Conservation (phyloP, 2,888 invertebrate species). For the Geotrupes spiniger region DNA sequence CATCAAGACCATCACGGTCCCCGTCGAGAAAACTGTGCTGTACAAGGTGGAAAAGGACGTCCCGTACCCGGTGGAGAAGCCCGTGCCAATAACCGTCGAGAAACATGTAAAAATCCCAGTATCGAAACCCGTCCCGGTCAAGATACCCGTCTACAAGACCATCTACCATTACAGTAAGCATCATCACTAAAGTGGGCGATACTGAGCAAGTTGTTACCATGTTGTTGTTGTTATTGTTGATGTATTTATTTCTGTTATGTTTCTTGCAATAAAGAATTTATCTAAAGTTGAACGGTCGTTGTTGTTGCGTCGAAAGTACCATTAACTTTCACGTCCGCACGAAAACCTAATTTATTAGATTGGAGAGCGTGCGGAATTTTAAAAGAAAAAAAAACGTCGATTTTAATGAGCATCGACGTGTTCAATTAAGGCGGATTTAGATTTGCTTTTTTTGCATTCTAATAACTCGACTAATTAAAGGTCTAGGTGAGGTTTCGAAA, state of each 20-base stretch:
- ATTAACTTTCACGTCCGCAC: too few relatives aligned
- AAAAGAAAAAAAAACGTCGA: too few relatives aligned
- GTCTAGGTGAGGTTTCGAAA: too few relatives aligned
- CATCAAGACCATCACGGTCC: constrained; percentile 65
- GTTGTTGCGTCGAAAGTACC: too few relatives aligned
- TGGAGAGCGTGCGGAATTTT: too few relatives aligned
- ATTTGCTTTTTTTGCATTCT: too few relatives aligned
- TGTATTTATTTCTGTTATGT: constrained; percentile 16
- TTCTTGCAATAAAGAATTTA: constrained; percentile 15
- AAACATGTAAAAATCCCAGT: constrained; percentile 67
- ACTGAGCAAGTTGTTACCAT: constrained; percentile 12
- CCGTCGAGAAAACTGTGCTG: constrained; percentile 70
- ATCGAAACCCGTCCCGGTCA: constrained; percentile 67
- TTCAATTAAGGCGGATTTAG: too few relatives aligned
- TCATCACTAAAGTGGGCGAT: constrained; percentile 25
- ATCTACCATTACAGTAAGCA: constrained; percentile 68
- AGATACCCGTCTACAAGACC: constrained; percentile 69
- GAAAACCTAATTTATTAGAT: too few relatives aligned
- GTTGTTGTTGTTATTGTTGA: too few relatives aligned
- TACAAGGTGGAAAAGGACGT: constrained; percentile 66
- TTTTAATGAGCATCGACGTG: too few relatives aligned
- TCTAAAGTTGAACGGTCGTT: too few relatives aligned
- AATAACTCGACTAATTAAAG: too few relatives aligned
- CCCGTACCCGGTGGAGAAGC: constrained; percentile 65
- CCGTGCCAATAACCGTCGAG: constrained; percentile 66